Evolutionary conservation across 2,113 vertebrate species (phyloP), one percentile per base, ranked within the genome.

Genomic region (Nanorana parkeri): DNA sequence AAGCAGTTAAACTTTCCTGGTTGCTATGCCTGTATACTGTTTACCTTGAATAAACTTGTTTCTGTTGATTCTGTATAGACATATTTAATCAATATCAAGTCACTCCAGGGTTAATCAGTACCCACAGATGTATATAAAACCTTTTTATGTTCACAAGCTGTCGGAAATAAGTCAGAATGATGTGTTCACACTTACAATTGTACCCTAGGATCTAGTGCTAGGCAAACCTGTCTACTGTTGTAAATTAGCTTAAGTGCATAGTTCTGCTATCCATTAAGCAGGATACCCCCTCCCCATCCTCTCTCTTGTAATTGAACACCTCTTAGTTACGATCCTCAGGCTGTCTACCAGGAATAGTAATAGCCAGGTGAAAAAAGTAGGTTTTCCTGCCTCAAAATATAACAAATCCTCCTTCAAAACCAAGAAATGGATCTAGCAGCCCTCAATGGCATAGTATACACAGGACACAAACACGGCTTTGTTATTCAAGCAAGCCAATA

Each of bases 171-270:
- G 80, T 81, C 69, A 75, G 61, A 81, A 67, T 41, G 72, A 83
- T 67, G 80, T 58, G 72, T 83, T 83, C 80, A 76, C 80, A 76
- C 80, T 28, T 81, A 81, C 80, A 66, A 74, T 75, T 75, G 75
- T 81, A 66, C 80, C 51, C 51, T 67, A 68, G 72, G 80, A 76
- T 83, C 60, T 72, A 76, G 69, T 74, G 69, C 72, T 76, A 83
- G 72, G 80, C 63, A 83, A 76, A 83, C 80, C 80, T 83, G 80
- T 83, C 80, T 83, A 76, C 80, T 67, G 80, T 68, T 76, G 72
- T 83, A 83, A 83, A 83, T 83, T 83, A 83, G 80, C 65, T 72
- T 83, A 83, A 83, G 80, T 83, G 80, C 80, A 83, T 83, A 83
- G 80, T 76, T 68, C 80, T 83, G 80, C 71, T 68, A 76, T 76